Percentiles rank a stretch among this genome's conserved stretches.
These are phyloP conservation scores for Xenopus borealis DNA, from an alignment of 2,113 vertebrate genomes.

Conservation along the genomic window DNA sequence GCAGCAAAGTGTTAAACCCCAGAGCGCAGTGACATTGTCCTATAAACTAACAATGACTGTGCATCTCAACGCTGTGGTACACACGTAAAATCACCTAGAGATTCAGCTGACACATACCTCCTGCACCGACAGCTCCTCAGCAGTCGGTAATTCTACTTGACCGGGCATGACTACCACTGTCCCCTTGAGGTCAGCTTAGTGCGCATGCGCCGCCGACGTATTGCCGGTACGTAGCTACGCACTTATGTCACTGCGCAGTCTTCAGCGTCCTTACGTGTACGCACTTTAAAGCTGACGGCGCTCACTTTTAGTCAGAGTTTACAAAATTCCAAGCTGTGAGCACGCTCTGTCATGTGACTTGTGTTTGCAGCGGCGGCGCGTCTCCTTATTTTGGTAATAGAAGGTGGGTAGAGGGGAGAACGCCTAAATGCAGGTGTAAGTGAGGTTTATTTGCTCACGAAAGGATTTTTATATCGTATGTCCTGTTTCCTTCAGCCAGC, in stretches of 20 bases:
- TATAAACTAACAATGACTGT: background rate
- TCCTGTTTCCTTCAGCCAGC: too few relatives aligned
- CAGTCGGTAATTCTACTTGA: slow-evolving; percentile 67
- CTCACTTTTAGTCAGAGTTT: too few relatives aligned
- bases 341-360: background rate
- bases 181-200: background rate
- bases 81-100: background rate
- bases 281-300: too few relatives aligned
- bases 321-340: too few relatives aligned
- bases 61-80: background rate
- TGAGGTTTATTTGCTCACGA: too few relatives aligned
- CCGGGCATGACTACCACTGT: slow-evolving; percentile 66
- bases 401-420: slow-evolving; percentile 73
- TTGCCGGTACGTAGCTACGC: background rate
- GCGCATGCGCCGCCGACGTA: slow-evolving; percentile 48
- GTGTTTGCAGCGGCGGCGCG: slow-evolving; percentile 21
- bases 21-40: background rate
- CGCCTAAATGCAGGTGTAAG: slow-evolving; percentile 67
- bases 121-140: slow-evolving; percentile 80
- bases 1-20: too few relatives aligned
- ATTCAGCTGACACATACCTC: slow-evolving; percentile 71
- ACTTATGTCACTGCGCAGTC: background rate
- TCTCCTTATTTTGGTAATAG: slow-evolving; percentile 12
- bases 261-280: too few relatives aligned
- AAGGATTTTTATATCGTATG: too few relatives aligned